phyloP scores from a whole-genome alignment of 1,140 invertebrate genomes.

The Drosophila elegans region DNA sequence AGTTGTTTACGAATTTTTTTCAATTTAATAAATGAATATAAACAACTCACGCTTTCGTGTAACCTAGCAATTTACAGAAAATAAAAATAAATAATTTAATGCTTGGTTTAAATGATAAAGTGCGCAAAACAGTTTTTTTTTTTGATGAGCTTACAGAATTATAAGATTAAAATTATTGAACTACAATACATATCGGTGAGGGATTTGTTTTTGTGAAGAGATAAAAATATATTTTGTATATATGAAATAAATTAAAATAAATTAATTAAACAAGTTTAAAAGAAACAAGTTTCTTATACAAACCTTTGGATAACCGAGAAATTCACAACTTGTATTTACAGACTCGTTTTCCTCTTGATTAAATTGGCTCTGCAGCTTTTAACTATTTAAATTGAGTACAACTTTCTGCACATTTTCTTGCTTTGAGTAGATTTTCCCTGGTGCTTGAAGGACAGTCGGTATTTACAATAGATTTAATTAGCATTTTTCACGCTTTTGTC shows the following conservation, averaged over 20 bases:
- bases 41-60: neutral
- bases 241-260: too few relatives aligned
- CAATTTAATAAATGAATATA: neutral
- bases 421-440: constrained; percentile 4
- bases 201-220: too few relatives aligned
- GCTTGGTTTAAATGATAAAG: too few relatives aligned
- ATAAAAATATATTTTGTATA: too few relatives aligned
- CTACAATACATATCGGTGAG: neutral
- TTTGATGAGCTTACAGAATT: neutral
- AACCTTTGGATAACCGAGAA: too few relatives aligned
- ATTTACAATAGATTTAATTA: constrained; percentile 73
- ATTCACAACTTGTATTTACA: too few relatives aligned
- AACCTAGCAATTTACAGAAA: too few relatives aligned
- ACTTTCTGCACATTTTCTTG: neutral
- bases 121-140: too few relatives aligned
- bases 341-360: neutral
- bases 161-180: neutral
- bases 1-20: neutral
- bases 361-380: neutral
- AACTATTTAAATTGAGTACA: constrained; percentile 16
- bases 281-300: too few relatives aligned
- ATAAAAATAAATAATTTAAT: too few relatives aligned
- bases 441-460: constrained; percentile 23
- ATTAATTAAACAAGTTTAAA: too few relatives aligned
- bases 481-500: constrained; percentile 57